Conservation (phyloP, 2,113 vertebrate genomes). For the Forbesichthys agassizii region DNA sequence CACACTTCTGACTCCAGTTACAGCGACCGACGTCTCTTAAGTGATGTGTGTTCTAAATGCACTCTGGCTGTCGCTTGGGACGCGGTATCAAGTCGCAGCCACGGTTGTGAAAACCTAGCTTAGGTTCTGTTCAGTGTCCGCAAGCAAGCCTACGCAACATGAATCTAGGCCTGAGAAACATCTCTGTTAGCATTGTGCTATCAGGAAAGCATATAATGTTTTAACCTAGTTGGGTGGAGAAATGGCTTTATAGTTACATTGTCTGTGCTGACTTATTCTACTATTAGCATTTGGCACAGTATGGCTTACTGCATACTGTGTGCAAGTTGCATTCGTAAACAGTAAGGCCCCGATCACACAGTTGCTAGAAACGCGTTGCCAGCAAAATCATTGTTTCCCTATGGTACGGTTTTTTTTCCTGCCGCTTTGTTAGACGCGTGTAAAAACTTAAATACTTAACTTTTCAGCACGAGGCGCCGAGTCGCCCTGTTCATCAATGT, state of each 20-base stretch:
- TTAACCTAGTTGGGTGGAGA: neutral
- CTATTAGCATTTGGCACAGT: neutral
- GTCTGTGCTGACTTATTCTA: neutral
- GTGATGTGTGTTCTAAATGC: constrained; percentile 9
- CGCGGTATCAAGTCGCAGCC: neutral
- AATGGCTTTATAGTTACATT: neutral
- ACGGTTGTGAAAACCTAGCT: neutral
- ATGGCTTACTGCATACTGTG: neutral
- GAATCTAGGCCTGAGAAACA: neutral
- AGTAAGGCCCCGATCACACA: no score
- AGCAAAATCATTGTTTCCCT: no score
- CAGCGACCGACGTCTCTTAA: neutral
- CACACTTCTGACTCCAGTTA: neutral
- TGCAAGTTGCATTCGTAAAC: no score
- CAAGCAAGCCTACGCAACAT: neutral
- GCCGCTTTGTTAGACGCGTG: no score
- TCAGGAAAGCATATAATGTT: no score
- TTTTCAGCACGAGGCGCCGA: no score
- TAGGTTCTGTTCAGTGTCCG: neutral
- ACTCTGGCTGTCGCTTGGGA: neutral
- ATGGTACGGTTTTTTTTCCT: no score
- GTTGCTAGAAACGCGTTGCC: no score
- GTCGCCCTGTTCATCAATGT: no score
- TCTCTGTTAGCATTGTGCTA: neutral
- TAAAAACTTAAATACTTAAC: no score